A percentile compares a stretch with the other conserved stretches of the same genome.
These are phyloP conservation scores for Hemiscyllium ocellatum DNA, from an alignment of 2,113 vertebrate species.

Conservation along the genomic window DNA sequence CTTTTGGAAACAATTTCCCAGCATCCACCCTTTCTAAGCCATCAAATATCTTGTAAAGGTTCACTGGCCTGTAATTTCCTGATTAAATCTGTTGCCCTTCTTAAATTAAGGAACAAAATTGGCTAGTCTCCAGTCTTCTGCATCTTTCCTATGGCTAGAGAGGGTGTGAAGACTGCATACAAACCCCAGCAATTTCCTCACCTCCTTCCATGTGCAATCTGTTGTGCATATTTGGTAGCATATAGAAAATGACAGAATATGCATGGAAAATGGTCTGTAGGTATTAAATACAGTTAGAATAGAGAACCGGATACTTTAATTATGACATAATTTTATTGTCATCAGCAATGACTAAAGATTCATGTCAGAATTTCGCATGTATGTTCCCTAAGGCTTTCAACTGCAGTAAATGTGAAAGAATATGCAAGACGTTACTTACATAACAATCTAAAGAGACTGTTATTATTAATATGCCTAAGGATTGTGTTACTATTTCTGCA, in stretches of 20 bases:
- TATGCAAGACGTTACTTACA: not conserved
- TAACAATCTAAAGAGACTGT: not conserved
- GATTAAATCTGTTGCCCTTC: too few relatives aligned
- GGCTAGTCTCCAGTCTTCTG: too few relatives aligned
- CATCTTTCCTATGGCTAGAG: too few relatives aligned
- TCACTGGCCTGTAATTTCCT: too few relatives aligned
- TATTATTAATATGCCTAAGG: not conserved
- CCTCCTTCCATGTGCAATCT: not conserved
- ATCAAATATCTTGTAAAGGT: too few relatives aligned
- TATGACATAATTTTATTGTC: not conserved
- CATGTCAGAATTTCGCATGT: not conserved
- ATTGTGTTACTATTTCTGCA: not conserved
- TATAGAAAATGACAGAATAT: not conserved
- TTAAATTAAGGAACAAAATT: too few relatives aligned
- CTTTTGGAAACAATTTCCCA: too few relatives aligned
- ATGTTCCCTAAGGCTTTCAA: not conserved
- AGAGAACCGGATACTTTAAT: not conserved
- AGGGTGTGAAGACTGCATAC: too few relatives aligned
- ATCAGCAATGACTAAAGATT: not conserved
- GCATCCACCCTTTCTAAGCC: too few relatives aligned
- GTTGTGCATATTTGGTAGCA: not conserved
- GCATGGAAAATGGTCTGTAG: not conserved
- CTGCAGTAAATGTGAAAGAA: not conserved
- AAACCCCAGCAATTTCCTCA: too few relatives aligned
- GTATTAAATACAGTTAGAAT: not conserved